phyloP scores from a whole-genome alignment of 2,797 vertebrate species.

The Denticeps clupeoides region DNA sequence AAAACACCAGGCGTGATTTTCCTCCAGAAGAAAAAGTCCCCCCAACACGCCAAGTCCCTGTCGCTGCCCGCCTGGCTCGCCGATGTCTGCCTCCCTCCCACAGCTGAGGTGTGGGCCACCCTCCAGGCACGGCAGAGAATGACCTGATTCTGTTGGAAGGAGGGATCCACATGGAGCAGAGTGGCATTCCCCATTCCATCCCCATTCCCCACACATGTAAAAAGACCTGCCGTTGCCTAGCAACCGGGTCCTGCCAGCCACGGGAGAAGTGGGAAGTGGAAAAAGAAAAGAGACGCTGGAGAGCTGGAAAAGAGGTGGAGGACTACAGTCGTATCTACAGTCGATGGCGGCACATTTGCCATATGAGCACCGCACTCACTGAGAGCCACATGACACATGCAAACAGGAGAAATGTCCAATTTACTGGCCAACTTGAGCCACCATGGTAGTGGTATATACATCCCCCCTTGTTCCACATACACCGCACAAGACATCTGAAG shows the following conservation, averaged over 20 bases:
- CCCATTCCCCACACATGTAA: background rate
- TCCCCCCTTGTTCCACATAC: no score
- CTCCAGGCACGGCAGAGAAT: background rate
- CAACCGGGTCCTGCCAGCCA: conserved; percentile 14
- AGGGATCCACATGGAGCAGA: conserved; percentile 7
- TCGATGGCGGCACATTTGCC: no score
- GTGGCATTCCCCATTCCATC: background rate
- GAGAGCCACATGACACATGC: no score
- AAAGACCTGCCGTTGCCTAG: conserved; percentile 21
- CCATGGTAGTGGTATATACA: no score
- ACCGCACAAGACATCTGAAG: no score
- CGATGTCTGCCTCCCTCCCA: background rate
- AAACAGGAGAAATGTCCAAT: no score
- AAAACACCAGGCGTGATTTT: no score
- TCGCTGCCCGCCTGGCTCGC: background rate
- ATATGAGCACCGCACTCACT: no score
- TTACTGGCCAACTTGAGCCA: no score
- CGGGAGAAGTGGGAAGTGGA: conserved; percentile 10
- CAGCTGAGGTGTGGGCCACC: conserved; percentile 1
- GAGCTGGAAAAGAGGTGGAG: background rate
- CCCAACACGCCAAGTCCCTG: background rate
- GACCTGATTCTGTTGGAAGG: conserved; percentile 13
- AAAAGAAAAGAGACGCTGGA: background rate
- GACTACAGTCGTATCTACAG: no score
- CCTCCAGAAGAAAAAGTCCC: background rate